These are phyloP conservation scores for Actias luna DNA, from an alignment of 2,888 invertebrate genomes.

Conservation along the genomic window DNA sequence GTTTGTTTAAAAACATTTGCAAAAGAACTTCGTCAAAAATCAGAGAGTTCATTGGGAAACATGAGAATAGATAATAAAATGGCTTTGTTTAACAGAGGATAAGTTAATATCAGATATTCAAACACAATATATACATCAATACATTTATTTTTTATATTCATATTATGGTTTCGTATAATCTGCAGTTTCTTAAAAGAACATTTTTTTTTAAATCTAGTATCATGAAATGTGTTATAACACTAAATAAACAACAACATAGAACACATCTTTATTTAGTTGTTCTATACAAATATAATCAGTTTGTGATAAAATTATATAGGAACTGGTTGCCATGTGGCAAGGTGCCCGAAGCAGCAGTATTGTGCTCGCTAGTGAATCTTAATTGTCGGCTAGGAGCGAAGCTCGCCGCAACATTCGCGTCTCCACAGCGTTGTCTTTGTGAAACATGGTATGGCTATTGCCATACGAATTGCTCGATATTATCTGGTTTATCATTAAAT, in stretches of 20 bases:
- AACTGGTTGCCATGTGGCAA: constrained; percentile 63
- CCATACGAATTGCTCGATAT: constrained; percentile 20
- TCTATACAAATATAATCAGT: constrained; percentile 29
- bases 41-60: no score
- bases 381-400: constrained; percentile 55
- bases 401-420: constrained; percentile 55
- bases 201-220: no score
- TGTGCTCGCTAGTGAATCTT: constrained; percentile 45
- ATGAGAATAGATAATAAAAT: no score
- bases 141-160: no score
- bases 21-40: no score
- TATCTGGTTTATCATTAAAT: neutral
- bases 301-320: constrained; percentile 47
- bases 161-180: no score
- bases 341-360: constrained; percentile 49
- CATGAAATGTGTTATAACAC: constrained; percentile 2
- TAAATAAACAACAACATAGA: no score
- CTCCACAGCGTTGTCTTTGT: constrained; percentile 44
- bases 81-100: no score
- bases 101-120: no score
- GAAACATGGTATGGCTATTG: constrained; percentile 43
- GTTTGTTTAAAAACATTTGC: no score
- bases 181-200: no score
- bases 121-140: no score
- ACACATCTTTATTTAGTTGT: neutral